Evolutionary conservation across 2,888 invertebrate species (phyloP).

Genomic region (Heliconius erato): DNA sequence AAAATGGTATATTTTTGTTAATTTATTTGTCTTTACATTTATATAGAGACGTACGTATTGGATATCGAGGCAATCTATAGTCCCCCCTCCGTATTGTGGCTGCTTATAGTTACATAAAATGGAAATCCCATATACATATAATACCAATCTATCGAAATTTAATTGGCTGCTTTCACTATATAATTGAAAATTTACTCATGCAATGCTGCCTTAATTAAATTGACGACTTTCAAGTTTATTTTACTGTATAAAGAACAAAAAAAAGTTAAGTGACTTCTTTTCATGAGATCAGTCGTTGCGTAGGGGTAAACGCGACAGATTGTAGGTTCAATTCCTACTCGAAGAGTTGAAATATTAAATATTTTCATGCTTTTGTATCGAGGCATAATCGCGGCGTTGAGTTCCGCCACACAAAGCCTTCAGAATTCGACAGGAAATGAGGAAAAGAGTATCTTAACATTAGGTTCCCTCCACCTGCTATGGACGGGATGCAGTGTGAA

Average conservation of each 20-base stretch:
- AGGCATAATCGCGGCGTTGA: no score
- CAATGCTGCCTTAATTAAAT: constrained; percentile 7
- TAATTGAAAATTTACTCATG: constrained; percentile 29
- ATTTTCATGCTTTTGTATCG: no score
- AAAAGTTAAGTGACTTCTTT: neutral
- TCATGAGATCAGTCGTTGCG: no score
- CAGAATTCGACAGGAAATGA: no score
- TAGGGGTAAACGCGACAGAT: no score
- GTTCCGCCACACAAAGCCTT: no score
- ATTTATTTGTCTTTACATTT: no score
- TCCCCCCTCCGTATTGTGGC: neutral
- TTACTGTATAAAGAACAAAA: neutral
- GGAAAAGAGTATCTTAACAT: no score
- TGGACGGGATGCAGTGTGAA: no score
- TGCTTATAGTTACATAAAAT: constrained; percentile 20
- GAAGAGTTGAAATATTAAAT: no score
- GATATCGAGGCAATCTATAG: neutral
- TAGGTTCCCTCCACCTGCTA: no score
- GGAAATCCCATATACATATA: constrained; percentile 9
- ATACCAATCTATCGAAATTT: constrained; percentile 25
- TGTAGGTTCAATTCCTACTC: no score
- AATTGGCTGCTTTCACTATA: constrained; percentile 28
- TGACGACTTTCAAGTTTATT: constrained; percentile 8
- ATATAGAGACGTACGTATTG: neutral
- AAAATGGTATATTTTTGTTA: neutral